phyloP scores from a whole-genome alignment of 2,113 vertebrate species.

The Megaleporinus macrocephalus region DNA sequence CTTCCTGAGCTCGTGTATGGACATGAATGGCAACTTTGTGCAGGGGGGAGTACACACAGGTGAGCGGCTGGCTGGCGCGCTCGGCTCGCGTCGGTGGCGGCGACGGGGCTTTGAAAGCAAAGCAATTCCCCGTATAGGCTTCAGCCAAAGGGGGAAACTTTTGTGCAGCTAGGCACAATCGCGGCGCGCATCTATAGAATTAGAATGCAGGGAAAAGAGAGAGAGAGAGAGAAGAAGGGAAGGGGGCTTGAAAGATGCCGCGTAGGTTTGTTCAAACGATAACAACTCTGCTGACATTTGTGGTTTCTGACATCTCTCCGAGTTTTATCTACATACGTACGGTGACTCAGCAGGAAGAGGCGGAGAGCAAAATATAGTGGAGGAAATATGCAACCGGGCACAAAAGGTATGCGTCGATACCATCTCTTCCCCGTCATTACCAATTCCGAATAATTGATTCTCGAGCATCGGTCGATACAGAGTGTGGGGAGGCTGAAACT shows the following conservation, averaged over 20 bases:
- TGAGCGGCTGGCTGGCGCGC: constrained; percentile 41
- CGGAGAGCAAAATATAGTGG: background rate
- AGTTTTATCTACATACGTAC: constrained; percentile 15
- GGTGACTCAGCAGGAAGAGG: background rate
- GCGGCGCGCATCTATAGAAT: constrained; percentile 2
- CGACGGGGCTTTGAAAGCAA: constrained; percentile 30
- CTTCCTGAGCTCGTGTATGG: constrained; percentile 39
- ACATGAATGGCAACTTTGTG: constrained; percentile 60
- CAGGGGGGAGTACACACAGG: constrained; percentile 48
- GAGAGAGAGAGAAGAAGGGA: too few species aligned
- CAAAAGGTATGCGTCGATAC: background rate
- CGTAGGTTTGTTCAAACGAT: background rate
- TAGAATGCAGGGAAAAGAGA: background rate
- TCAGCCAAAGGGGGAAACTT: background rate
- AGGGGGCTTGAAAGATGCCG: background rate
- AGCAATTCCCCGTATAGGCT: constrained; percentile 3
- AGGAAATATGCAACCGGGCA: background rate
- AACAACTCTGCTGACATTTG: constrained; percentile 21
- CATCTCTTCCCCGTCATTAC: background rate
- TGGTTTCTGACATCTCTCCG: background rate
- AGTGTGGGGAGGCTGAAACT: background rate
- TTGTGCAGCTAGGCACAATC: constrained; percentile 13
- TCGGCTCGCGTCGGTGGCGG: constrained; percentile 44
- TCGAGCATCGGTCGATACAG: background rate
- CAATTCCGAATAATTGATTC: background rate